phyloP scores from a whole-genome alignment of 2,113 vertebrate genomes.

The Danio rerio region DNA sequence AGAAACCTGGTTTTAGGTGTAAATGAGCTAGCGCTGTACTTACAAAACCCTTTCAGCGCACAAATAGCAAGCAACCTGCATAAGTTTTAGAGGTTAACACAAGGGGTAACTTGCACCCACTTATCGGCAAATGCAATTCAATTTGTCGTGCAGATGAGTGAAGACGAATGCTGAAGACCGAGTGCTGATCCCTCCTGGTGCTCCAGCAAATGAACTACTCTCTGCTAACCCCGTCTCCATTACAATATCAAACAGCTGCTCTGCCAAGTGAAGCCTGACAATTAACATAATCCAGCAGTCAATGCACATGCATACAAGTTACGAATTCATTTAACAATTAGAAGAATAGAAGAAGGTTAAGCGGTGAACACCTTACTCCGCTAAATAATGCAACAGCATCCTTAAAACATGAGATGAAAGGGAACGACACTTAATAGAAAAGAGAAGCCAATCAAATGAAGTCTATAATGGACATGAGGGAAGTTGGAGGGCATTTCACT shows the following conservation, averaged over 20 bases:
- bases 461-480: background rate
- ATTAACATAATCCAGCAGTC: constrained; percentile 56
- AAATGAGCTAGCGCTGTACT: background rate
- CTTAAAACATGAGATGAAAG: constrained; percentile 5
- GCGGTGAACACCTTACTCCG: background rate
- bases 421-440: background rate
- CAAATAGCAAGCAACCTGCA: background rate
- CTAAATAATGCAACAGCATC: background rate
- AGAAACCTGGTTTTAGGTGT: background rate
- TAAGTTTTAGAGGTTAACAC: constrained; percentile 5
- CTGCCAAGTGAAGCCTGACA: constrained; percentile 29
- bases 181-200: constrained; percentile 29
- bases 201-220: constrained; percentile 40
- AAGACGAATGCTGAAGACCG: constrained; percentile 18
- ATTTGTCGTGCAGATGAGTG: constrained; percentile 33
- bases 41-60: background rate
- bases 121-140: constrained; percentile 22
- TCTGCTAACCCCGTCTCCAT: constrained; percentile 45
- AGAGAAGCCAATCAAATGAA: background rate
- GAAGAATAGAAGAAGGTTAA: constrained; percentile 22
- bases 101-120: background rate
- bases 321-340: constrained; percentile 60
- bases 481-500: background rate
- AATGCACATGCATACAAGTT: constrained; percentile 55
- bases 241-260: constrained; percentile 46